Conservation (phyloP, 2,113 vertebrate genomes). For the Perognathus longimembris region DNA sequence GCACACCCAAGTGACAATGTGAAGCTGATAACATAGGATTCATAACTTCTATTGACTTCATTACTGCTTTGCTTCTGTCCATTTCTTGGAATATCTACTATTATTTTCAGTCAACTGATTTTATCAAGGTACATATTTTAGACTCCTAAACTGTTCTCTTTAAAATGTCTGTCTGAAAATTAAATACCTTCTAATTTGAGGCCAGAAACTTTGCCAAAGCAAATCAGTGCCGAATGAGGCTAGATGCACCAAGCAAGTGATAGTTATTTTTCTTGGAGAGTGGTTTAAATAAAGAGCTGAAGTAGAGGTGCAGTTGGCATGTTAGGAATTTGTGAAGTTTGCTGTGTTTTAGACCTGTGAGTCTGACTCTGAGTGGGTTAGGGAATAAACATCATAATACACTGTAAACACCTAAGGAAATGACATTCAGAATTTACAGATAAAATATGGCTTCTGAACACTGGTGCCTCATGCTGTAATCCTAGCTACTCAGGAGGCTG, state of each 20-base stretch:
- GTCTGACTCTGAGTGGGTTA: not conserved
- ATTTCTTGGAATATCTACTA: not conserved
- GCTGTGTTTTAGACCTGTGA: not conserved
- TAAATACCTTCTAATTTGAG: not conserved
- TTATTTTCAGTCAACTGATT: not conserved
- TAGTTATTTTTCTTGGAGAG: not conserved
- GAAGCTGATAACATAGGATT: not conserved
- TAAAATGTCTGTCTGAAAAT: slow-evolving; percentile 4
- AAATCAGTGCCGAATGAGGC: not conserved
- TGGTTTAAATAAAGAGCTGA: not conserved
- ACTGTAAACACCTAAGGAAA: not conserved
- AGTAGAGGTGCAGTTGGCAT: not conserved
- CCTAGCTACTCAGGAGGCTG: no score
- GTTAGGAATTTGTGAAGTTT: not conserved
- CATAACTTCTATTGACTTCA: not conserved
- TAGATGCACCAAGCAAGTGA: not conserved
- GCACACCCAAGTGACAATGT: not conserved
- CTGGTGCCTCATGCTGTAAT: no score
- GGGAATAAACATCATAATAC: not conserved
- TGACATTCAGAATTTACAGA: not conserved
- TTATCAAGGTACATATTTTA: not conserved
- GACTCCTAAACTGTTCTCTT: not conserved
- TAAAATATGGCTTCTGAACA: not conserved
- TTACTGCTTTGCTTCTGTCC: not conserved
- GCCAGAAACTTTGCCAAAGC: not conserved